These are phyloP conservation scores for Dasyprocta punctata DNA, from an alignment of 2,113 vertebrate genomes.

Conservation along the genomic window DNA sequence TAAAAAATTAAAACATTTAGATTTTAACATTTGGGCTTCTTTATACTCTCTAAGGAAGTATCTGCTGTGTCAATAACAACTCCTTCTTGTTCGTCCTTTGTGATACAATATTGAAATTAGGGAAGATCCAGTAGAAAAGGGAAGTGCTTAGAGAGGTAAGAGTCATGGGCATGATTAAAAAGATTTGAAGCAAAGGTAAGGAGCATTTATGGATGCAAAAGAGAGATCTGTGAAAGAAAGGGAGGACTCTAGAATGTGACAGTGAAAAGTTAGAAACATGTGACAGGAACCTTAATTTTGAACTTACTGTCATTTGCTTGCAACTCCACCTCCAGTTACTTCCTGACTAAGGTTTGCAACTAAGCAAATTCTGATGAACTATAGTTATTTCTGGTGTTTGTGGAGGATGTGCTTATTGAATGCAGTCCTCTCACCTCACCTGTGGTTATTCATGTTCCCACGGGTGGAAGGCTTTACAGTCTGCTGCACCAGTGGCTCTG, in stretches of 20 bases:
- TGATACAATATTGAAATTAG: background rate
- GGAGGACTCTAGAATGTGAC: no score
- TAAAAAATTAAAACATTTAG: background rate
- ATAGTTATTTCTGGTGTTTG: background rate
- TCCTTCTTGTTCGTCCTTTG: background rate
- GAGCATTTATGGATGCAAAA: background rate
- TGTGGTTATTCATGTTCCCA: accelerated
- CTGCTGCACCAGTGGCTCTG: background rate
- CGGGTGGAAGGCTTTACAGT: accelerated
- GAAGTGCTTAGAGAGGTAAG: background rate
- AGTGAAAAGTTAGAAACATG: background rate
- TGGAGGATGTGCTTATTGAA: background rate
- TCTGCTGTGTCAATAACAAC: background rate
- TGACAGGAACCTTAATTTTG: background rate
- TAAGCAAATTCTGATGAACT: background rate
- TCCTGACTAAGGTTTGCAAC: background rate
- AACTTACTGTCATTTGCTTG: background rate
- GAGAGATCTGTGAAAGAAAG: background rate
- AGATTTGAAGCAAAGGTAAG: background rate
- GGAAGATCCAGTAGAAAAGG: background rate
- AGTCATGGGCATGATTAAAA: background rate
- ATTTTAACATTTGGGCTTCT: background rate
- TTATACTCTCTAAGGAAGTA: background rate
- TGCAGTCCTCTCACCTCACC: background rate
- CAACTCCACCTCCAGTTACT: background rate